These are phyloP conservation scores for Diogma glabrata DNA, from an alignment of 2,888 invertebrate genomes.

Conservation along the genomic window DNA sequence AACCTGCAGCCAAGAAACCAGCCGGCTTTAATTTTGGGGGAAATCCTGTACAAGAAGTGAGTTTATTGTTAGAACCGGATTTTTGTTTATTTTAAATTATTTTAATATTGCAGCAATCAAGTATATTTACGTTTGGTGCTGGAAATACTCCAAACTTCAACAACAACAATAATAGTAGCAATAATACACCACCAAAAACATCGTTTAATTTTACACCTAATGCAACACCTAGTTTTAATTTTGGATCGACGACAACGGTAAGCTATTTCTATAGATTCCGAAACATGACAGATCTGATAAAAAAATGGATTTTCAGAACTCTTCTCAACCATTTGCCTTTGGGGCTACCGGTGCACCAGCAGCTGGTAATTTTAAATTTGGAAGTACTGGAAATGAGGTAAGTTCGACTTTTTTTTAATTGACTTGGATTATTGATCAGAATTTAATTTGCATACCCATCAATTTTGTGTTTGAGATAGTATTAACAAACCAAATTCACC, in stretches of 20 bases:
- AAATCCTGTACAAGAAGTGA: too few species aligned
- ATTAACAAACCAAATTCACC: too few species aligned
- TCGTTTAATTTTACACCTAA: constrained; percentile 11
- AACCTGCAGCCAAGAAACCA: background rate
- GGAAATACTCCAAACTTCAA: too few species aligned
- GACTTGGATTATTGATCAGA: background rate
- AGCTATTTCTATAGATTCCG: too few species aligned
- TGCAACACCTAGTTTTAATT: constrained; percentile 12
- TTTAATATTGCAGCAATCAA: constrained; percentile 10
- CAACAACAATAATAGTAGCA: constrained; percentile 11
- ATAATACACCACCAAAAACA: constrained; percentile 10
- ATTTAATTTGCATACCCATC: background rate
- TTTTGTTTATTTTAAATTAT: background rate
- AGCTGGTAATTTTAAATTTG: background rate
- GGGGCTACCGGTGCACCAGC: background rate
- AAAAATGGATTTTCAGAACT: background rate
- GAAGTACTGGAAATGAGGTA: constrained; percentile 1
- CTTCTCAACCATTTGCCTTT: constrained; percentile 8
- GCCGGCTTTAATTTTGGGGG: too few species aligned
- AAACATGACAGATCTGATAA: too few species aligned
- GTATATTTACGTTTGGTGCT: constrained; percentile 15
- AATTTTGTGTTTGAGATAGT: background rate
- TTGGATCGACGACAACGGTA: constrained; percentile 1
- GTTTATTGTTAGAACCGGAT: too few species aligned
- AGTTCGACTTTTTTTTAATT: constrained; percentile 16